A percentile compares a stretch with the other conserved stretches of the same genome.
Conservation (phyloP, 2,797 vertebrate genomes). For the Semaprochilodus insignis region DNA sequence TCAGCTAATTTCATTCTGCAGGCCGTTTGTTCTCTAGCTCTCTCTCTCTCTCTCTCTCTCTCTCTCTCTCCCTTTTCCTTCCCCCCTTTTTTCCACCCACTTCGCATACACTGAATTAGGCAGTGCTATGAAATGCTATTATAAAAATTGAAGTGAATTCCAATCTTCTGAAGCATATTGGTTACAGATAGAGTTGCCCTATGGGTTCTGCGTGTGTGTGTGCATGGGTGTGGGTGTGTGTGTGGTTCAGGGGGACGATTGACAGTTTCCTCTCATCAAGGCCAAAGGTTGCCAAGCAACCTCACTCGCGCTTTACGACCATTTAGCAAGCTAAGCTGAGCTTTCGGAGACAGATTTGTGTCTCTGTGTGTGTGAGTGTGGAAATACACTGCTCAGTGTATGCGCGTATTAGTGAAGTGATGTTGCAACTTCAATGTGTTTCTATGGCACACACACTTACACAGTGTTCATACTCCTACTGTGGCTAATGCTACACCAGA, state of each 20-base stretch:
- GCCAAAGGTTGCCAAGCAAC: conserved; percentile 84
- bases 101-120: neutral
- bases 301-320: conserved; percentile 64
- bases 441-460: neutral
- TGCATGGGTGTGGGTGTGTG: conserved; percentile 51
- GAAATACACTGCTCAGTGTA: conserved; percentile 43
- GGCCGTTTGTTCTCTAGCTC: neutral
- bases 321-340: conserved; percentile 41
- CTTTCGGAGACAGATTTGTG: conserved; percentile 1
- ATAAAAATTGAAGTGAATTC: conserved; percentile 1
- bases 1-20: conserved; percentile 46
- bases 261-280: conserved; percentile 76
- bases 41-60: conserved; percentile 8
- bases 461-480: neutral
- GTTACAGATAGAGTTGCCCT: conserved; percentile 10
- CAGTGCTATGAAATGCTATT: neutral
- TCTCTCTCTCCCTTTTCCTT: neutral
- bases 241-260: conserved; percentile 41
- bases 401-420: conserved; percentile 41
- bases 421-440: neutral
- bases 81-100: neutral
- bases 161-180: conserved; percentile 2
- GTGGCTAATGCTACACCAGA: too few species aligned
- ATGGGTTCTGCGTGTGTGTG: neutral
- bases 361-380: conserved; percentile 47